phyloP scores from a whole-genome alignment of 2,888 invertebrate species.

The Yponomeuta plumbellus region DNA sequence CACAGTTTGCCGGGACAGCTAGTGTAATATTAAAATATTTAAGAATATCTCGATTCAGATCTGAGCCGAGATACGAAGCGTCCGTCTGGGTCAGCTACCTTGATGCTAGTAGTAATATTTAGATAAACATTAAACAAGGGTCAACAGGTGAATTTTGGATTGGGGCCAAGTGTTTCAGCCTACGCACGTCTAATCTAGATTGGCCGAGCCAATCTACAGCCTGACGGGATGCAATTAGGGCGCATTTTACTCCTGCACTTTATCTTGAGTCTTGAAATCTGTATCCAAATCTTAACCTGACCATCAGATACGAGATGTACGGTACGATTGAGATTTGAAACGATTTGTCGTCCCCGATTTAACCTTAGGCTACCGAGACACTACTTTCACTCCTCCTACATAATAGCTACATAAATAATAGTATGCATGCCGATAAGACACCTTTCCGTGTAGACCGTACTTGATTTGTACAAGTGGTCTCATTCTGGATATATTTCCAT shows the following conservation, averaged over 20 bases:
- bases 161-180: conserved; percentile 48
- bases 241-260: not conserved
- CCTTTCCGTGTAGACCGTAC: too few species aligned
- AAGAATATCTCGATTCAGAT: not conserved
- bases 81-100: conserved; percentile 39
- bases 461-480: too few species aligned
- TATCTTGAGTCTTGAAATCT: conserved; percentile 48
- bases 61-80: not conserved
- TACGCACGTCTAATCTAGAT: conserved; percentile 41
- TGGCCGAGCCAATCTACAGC: not conserved
- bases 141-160: conserved; percentile 70
- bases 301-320: conserved; percentile 38
- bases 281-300: conserved; percentile 61
- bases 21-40: not conserved
- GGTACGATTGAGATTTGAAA: not conserved
- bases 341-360: too few species aligned
- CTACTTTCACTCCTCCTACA: too few species aligned
- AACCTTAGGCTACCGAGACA: too few species aligned
- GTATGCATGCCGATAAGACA: too few species aligned
- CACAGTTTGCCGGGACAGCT: too few species aligned
- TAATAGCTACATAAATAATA: too few species aligned
- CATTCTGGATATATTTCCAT: too few species aligned
- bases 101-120: conserved; percentile 59
- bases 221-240: not conserved
- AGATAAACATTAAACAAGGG: conserved; percentile 65